Percentiles rank a stretch among this genome's conserved stretches.
Evolutionary conservation across 2,113 vertebrate species (phyloP).

Genomic region (Mormoops blainvillei): DNA sequence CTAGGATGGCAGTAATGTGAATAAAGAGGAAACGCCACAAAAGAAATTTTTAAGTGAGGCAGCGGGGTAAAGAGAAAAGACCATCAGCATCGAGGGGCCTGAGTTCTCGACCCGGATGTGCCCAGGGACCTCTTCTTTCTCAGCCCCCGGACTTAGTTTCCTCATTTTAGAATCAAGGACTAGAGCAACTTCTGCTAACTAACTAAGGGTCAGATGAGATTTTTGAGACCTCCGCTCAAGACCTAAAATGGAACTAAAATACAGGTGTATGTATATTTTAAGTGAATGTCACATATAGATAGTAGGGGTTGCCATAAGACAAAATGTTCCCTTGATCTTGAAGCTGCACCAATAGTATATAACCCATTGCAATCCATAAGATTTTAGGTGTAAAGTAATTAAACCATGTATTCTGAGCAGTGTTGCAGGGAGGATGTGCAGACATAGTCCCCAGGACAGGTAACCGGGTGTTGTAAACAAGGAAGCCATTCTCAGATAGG

Average conservation of each 20-base stretch:
- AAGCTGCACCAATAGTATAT: neutral
- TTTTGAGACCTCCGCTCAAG: neutral
- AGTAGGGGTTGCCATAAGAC: neutral
- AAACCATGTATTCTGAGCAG: neutral
- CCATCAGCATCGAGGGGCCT: neutral
- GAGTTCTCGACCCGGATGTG: neutral
- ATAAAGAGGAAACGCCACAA: neutral
- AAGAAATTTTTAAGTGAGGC: neutral
- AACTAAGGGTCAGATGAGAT: neutral
- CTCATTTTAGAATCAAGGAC: neutral
- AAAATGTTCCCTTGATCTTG: neutral
- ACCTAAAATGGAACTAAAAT: neutral
- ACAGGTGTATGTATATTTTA: neutral
- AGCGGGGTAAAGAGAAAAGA: neutral
- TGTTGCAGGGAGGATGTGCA: neutral
- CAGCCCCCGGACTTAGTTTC: neutral
- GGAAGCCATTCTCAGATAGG: neutral
- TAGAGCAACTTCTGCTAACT: neutral
- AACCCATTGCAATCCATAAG: neutral
- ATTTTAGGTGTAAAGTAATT: neutral
- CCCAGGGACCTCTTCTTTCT: neutral
- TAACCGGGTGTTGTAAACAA: neutral
- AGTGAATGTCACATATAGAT: neutral
- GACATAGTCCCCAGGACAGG: neutral
- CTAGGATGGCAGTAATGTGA: neutral